These are phyloP conservation scores for Nemopilema nomurai DNA, from an alignment of 30 jellyfish, hydroid and myxozoan species.

Conservation along the genomic window DNA sequence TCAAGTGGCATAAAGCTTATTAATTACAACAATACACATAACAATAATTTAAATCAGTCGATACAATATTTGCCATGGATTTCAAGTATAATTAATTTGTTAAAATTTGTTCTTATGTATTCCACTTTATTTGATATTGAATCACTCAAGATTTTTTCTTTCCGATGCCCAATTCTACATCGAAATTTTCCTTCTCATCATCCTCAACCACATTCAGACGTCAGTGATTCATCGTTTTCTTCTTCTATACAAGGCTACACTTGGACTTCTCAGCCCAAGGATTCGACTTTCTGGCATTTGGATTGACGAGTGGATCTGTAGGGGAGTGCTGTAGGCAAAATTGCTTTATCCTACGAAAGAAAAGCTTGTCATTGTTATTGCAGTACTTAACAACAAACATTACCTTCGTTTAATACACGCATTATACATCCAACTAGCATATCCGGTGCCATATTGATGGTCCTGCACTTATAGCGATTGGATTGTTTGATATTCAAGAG, in stretches of 20 bases:
- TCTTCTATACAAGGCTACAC: constrained; percentile 62
- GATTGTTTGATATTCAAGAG: no score
- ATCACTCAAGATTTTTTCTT: neutral
- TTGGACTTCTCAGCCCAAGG: constrained; percentile 98
- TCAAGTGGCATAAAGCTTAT: neutral
- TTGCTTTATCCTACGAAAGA: constrained; percentile 73
- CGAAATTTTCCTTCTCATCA: neutral
- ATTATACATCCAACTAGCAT: no score
- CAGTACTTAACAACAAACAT: no score
- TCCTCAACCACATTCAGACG: neutral
- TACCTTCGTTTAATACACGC: no score
- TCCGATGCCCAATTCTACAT: neutral
- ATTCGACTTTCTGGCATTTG: constrained; percentile 92
- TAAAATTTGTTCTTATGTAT: neutral
- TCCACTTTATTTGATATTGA: neutral
- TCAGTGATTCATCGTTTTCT: neutral
- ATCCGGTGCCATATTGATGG: no score
- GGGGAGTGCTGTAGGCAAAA: constrained; percentile 90
- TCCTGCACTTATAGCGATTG: no score
- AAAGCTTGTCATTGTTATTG: no score
- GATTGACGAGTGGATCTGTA: constrained; percentile 88
- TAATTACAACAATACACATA: neutral
- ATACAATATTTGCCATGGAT: neutral
- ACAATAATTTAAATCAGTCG: neutral
- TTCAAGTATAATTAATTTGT: neutral